phyloP scores from a whole-genome alignment of 2,113 vertebrate genomes.

The Malurus cyaneus region DNA sequence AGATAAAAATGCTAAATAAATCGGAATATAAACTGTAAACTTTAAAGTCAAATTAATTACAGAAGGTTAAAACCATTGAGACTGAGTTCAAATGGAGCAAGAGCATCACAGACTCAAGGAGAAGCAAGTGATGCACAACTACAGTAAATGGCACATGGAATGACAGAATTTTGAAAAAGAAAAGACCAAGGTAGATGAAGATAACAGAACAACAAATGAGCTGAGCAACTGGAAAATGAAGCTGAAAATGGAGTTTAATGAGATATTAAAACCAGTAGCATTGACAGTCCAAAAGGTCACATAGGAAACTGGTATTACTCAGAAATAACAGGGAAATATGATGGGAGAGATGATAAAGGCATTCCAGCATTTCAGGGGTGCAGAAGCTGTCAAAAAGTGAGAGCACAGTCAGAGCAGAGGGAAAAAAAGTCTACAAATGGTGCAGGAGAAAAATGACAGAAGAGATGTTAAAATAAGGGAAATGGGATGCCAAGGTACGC shows the following conservation, averaged over 20 bases:
- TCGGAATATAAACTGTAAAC: background rate
- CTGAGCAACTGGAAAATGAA: background rate
- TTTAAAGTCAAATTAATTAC: background rate
- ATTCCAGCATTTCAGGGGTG: background rate
- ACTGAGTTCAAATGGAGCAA: background rate
- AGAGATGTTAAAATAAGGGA: background rate
- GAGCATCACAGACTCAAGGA: background rate
- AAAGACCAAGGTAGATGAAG: background rate
- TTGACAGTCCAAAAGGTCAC: background rate
- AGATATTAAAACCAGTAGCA: background rate
- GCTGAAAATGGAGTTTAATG: constrained; percentile 48
- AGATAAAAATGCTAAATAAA: background rate
- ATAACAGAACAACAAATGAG: background rate
- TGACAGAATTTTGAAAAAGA: background rate
- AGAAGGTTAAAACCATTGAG: background rate
- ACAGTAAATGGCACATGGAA: background rate
- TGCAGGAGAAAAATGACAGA: background rate
- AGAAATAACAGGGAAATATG: background rate
- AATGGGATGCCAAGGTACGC: background rate
- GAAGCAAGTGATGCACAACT: background rate
- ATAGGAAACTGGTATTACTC: background rate
- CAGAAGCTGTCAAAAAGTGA: background rate
- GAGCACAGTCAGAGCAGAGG: background rate
- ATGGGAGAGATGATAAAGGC: background rate
- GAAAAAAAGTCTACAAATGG: background rate